Base-by-base conservation (phyloP, 92 coral and sea anemone species). In the Parazoanthus atlanticus region DNA sequence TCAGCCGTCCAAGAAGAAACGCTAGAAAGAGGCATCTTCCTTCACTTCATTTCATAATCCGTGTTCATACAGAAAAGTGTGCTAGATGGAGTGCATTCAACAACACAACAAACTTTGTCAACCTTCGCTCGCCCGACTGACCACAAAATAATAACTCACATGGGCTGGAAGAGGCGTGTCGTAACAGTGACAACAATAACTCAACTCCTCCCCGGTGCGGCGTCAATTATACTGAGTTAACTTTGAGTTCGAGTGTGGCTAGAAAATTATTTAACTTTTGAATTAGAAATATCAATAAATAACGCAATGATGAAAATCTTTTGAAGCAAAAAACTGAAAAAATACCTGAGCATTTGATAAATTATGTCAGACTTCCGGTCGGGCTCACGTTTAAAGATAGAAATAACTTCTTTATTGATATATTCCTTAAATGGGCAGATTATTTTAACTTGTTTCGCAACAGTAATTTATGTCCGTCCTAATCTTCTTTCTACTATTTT, bases 1-100 rank as follows among this genome's bases (percentile, higher is more conserved):
- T 84, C 87, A 84, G 76, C 17, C 13, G 78, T 84, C 87, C 87
- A 84, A 69, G 87, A 69, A 84, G 46, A 71, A 69, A 84, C 87
- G 26, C 66, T 84, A 43, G 87, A 84, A 2, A 84, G 64, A 41
- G 87, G 87, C 87, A 84, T 84, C 28, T 49, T 84, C 78, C 47
- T 26, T 84, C 64, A 84, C 58, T 43, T 84, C 87, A 69, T 84
- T 46, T 9, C 77, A 84, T 70, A 69, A 84, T 84, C 66, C 87
- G 78, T 46, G 25, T 84, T 43, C 41, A 82, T 64, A 82, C 58
- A 82, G 34, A 38, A 66, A 82, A 38, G 86, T 84, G 87, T 84
- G 87, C 49, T 82, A 29, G 17, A n/a, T n/a, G n/a, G n/a, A 28
- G 28, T 33, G n/a, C 78, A 78, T 26, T 38, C 61, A 46, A 70